These are phyloP conservation scores for Sussaba pulchella DNA, from an alignment of 2,888 invertebrate genomes.

Conservation along the genomic window DNA sequence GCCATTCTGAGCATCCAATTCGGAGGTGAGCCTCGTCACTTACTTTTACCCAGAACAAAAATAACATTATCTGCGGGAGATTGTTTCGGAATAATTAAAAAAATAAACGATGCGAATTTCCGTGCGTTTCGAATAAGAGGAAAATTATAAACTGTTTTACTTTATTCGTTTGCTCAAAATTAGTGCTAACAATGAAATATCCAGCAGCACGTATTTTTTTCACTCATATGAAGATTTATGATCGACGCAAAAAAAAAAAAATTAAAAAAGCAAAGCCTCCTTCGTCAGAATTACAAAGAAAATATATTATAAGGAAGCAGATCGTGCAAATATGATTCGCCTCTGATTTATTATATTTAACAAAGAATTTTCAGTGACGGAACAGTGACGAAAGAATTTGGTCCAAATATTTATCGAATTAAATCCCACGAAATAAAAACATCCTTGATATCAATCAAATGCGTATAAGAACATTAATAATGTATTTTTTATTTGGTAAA, in stretches of 20 bases:
- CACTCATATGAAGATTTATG: neutral
- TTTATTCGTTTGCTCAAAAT: too few relatives aligned
- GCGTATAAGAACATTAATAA: too few relatives aligned
- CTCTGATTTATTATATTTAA: slow-evolving; percentile 4
- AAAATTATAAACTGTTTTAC: neutral
- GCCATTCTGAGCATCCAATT: slow-evolving; percentile 94
- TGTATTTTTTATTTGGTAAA: too few relatives aligned
- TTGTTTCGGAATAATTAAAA: too few relatives aligned
- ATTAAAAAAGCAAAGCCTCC: neutral
- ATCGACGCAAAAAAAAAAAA: neutral
- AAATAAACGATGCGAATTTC: too few relatives aligned
- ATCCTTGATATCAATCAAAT: too few relatives aligned
- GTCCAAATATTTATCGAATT: too few relatives aligned
- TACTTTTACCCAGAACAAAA: neutral
- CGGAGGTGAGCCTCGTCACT: slow-evolving; percentile 87
- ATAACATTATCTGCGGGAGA: too few relatives aligned
- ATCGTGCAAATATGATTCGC: neutral
- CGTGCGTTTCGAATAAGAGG: too few relatives aligned
- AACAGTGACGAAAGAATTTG: too few relatives aligned
- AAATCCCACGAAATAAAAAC: too few relatives aligned
- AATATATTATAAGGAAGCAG: neutral
- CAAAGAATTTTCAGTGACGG: neutral
- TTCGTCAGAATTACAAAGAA: neutral
- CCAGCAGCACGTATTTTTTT: neutral
- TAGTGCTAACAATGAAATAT: neutral